Evolutionary conservation across 2,797 vertebrate species (phyloP).

Genomic region (Erethizon dorsatum): DNA sequence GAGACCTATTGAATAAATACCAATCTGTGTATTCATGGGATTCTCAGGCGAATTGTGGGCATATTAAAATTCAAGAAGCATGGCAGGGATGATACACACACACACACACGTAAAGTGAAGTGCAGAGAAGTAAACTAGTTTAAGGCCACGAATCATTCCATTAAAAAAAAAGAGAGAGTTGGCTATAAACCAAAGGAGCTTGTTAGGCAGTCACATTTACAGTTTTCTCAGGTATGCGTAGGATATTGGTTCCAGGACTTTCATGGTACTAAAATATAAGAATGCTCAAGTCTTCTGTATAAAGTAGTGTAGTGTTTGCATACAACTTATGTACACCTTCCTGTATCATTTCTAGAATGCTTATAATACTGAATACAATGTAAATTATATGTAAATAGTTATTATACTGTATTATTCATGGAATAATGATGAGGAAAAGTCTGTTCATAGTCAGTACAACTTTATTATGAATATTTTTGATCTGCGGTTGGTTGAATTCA

Average conservation of each 20-base stretch:
- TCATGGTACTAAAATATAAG: neutral
- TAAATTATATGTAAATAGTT: neutral
- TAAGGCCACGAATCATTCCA: neutral
- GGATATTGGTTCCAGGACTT: neutral
- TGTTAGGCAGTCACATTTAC: slow-evolving; percentile 12
- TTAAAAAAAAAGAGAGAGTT: neutral
- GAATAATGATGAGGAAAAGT: neutral
- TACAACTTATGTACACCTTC: neutral
- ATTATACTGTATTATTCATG: neutral
- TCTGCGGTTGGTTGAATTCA: neutral
- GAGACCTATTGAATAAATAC: neutral
- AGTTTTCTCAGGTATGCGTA: neutral
- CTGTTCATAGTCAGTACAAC: neutral
- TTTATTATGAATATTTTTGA: neutral
- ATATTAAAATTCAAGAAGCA: neutral
- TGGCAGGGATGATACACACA: neutral
- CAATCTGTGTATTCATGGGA: neutral
- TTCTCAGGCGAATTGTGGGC: neutral
- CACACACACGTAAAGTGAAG: neutral
- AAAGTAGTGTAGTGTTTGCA: neutral
- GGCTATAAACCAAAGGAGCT: slow-evolving; percentile 25
- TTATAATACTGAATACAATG: neutral
- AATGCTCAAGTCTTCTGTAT: neutral
- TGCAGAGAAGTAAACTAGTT: neutral
- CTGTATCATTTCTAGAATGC: neutral